Percentiles rank a stretch among this genome's conserved stretches.
Evolutionary conservation across 2,113 vertebrate genomes (phyloP).

Genomic region (Pitta sordida): DNA sequence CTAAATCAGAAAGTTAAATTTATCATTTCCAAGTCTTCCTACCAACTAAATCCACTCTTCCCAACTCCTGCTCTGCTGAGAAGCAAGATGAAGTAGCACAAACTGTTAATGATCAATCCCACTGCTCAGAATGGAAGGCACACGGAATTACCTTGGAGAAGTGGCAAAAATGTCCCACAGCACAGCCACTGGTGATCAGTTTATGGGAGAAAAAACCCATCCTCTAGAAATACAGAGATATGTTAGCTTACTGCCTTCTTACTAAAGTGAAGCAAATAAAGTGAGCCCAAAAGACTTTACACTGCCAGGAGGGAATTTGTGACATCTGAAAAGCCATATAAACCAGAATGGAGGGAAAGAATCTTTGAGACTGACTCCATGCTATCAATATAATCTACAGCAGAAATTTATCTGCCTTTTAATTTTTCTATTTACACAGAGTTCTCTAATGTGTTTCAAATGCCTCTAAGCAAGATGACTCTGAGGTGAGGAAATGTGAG

Average conservation of each 20-base stretch:
- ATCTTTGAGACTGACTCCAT: neutral
- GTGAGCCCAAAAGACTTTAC: neutral
- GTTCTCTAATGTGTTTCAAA: neutral
- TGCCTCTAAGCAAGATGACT: neutral
- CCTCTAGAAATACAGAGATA: neutral
- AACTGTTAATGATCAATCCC: neutral
- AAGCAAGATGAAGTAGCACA: neutral
- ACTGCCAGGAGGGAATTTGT: neutral
- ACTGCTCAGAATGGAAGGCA: neutral
- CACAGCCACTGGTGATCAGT: neutral
- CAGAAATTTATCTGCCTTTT: neutral
- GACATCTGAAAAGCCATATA: neutral
- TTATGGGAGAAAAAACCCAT: neutral
- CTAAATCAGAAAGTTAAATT: neutral
- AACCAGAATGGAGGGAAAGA: neutral
- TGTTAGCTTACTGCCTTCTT: neutral
- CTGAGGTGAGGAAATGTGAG: neutral
- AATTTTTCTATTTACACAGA: neutral
- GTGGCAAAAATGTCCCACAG: neutral
- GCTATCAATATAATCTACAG: neutral
- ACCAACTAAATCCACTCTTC: neutral
- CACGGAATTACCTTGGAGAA: neutral
- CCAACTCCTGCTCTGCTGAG: neutral
- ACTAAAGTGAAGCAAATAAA: neutral
- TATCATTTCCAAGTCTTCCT: neutral